Evolutionary conservation across 2,113 vertebrate species (phyloP).

Genomic region (Emydura subglobosa): DNA sequence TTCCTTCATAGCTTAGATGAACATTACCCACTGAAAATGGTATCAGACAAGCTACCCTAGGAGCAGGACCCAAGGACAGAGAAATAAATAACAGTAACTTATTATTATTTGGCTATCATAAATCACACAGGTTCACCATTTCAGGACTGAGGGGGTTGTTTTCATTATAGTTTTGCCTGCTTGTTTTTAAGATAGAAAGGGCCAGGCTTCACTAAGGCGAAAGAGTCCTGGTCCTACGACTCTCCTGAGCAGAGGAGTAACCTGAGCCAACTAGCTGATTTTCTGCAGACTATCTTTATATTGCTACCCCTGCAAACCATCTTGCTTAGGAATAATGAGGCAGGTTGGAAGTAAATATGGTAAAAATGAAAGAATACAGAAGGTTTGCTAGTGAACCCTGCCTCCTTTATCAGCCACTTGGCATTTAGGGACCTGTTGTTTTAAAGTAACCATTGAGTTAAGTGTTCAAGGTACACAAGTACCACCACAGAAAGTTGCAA

Average conservation of each 20-base stretch:
- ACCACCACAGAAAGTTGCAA: neutral
- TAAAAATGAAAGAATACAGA: neutral
- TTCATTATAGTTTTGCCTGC: neutral
- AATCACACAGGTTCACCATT: neutral
- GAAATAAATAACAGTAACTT: neutral
- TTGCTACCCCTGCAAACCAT: neutral
- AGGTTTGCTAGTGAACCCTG: neutral
- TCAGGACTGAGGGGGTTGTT: fast-evolving
- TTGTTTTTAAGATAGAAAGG: neutral
- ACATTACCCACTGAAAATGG: neutral
- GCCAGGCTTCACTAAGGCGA: neutral
- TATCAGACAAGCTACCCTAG: neutral
- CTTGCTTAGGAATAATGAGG: neutral
- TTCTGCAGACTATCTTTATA: neutral
- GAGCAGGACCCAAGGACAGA: fast-evolving
- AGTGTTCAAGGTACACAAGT: neutral
- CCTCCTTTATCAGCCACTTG: neutral
- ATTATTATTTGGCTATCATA: neutral
- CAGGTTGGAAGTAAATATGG: neutral
- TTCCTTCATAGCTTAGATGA: neutral
- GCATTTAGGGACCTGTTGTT: neutral
- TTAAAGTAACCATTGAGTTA: neutral
- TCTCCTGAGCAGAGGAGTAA: neutral
- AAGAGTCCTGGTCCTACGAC: neutral
- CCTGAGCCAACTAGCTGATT: neutral